Base-by-base conservation (phyloP, 2,888 invertebrate genomes). In the Drosophila antonietae region DNA sequence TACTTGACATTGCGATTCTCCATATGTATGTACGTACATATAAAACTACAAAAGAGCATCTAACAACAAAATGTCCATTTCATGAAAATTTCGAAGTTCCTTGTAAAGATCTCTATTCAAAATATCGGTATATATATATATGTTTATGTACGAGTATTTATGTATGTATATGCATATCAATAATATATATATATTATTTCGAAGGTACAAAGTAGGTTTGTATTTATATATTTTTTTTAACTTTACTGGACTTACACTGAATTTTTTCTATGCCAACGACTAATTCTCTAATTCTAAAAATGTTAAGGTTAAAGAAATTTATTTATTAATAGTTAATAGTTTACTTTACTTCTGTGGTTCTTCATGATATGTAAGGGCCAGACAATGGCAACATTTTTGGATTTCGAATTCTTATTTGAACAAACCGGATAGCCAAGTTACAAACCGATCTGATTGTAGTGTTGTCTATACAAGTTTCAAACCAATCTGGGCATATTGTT, bases 21-120 rank as follows among this genome's bases (percentile, higher is more conserved):
- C 49, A 62, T 51, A 57, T 65, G 62, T 33, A 33, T 9, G 39
- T 74, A 53, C 63, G 47, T 62, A 69, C 61, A 74, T 79, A 81
- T 75, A 89, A 88, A 83, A 83, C 78, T 88, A 83, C 88, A 88
- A 88, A 88, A 83, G 62, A 87, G 73, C 62, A 69, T 81, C 69
- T 71, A 68, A 72, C 65, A 80, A n/a, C 67, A 72, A 80, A 52
- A 49, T 57, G 51, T 55, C 57, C 51, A 60, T 56, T 46, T 64
- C 37, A 73, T 61, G 61, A 60, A 68, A 51, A 35, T 75, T 39
- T 52, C 61, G 55, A 72, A 86, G 64, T 52, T 62, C 59, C 44
- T 80, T 77, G 88, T 88, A 88, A 88, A 88, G 83, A 80, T 83
- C 46, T 73, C 75, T 83, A 83, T 88, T 83, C 88, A 88, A 83